Evolutionary conservation across 2,888 invertebrate species (phyloP), one percentile per base, ranked within the genome.

Genomic region (Nomada ruficornis): DNA sequence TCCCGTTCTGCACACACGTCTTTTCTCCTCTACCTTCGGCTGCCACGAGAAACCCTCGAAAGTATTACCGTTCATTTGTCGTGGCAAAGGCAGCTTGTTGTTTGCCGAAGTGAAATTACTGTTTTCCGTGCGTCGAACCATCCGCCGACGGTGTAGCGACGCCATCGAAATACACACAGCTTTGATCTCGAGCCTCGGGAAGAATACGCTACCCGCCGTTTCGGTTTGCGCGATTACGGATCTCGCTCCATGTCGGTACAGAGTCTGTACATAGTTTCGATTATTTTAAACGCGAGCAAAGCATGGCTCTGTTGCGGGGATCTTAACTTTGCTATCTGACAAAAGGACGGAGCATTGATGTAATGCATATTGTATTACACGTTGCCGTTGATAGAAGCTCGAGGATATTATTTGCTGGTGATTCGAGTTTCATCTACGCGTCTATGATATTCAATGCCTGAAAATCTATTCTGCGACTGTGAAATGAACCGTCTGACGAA

Each of bases 31-130:
- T 5, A 29, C 65, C 72, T 44, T 42, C 52, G 18, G 29, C 23
- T 36, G 23, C 26, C 36, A 15, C 47, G 50, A 62, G 23, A 47
- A 65, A 70, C 73, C 60, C 80, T 78, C 60, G 71, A 77, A 86
- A 86, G 81, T 86, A 86, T 85, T 77, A 79, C 70, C 65, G 83
- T 82, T 86, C 85, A 78, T 83, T 86, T 86, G 85, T 83, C 79
- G 72, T 75, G 59, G 60, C 55, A 15, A 55, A n/a, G 42, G 26
- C 44, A n/a, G 63, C 36, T 82, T 70, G 55, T 52, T 65, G 78
- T 73, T 77, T 77, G 74, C 36, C 57, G 60, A 69, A 55, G 65
- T 57, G 70, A 68, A 77, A 83, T 83, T 77, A 77, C 78, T 67
- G 70, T 68, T 69, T 70, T 52, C 52, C 47, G 50, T 68, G 50